A percentile compares a stretch with the other conserved stretches of the same genome.
phyloP scores from a whole-genome alignment of 1,140 invertebrate genomes.

The Ditylenchus dipsaci region DNA sequence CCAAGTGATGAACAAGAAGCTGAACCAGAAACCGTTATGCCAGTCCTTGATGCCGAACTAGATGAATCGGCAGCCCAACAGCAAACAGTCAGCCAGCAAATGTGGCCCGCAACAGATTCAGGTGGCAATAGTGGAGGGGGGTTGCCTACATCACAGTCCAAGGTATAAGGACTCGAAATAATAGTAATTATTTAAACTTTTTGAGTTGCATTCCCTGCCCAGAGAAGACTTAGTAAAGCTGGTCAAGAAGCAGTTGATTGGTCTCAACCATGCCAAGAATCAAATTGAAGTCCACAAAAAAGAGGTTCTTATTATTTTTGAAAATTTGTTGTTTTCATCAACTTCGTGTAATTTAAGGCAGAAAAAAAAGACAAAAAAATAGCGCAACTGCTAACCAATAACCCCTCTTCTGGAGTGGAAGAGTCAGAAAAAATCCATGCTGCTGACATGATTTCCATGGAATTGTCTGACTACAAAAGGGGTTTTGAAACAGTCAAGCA shows the following conservation, averaged over 20 bases:
- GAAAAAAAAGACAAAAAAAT: conserved; percentile 1
- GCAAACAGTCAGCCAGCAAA: too few species aligned
- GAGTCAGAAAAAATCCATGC: neutral
- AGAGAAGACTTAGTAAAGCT: conserved; percentile 27
- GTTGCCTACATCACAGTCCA: too few species aligned
- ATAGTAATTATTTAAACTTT: conserved; percentile 1
- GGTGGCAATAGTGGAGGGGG: too few species aligned
- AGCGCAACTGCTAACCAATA: conserved; percentile 6
- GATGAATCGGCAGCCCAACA: too few species aligned
- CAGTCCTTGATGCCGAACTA: too few species aligned
- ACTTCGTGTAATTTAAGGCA: neutral
- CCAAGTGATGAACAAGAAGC: too few species aligned
- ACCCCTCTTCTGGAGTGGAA: neutral
- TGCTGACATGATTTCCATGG: conserved; percentile 12
- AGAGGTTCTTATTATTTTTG: conserved; percentile 1
- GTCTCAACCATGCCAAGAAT: conserved; percentile 3
- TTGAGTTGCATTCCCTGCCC: conserved; percentile 29
- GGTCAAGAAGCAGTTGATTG: conserved; percentile 36
- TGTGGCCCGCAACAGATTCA: too few species aligned
- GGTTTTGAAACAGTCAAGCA: conserved; percentile 4
- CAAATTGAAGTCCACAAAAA: conserved; percentile 14
- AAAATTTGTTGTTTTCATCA: neutral
- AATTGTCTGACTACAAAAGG: conserved; percentile 14
- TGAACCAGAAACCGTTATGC: too few species aligned
- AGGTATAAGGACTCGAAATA: too few species aligned